Conservation (phyloP, 2,797 vertebrate genomes). For the Odontamblyopus rebecca region DNA sequence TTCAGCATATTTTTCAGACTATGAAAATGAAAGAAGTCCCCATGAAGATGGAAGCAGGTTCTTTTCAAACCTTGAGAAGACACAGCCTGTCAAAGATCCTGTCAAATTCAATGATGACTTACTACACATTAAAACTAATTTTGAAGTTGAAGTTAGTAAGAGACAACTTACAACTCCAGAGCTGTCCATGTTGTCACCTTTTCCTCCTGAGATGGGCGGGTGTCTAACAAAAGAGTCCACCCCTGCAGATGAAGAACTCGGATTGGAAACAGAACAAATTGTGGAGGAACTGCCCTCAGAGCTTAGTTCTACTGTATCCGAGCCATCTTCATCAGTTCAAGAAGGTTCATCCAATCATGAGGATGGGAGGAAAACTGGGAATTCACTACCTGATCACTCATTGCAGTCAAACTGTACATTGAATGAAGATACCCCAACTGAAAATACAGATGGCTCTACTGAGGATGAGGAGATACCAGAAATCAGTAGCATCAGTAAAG, state of each 20-base stretch:
- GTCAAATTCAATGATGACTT: constrained; percentile 43
- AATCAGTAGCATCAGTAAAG: constrained; percentile 67
- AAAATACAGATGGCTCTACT: constrained; percentile 82
- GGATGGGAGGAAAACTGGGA: constrained; percentile 52
- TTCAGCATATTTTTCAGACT: constrained; percentile 96
- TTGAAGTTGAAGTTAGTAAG: constrained; percentile 40
- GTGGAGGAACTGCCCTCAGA: constrained; percentile 75
- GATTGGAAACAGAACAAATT: constrained; percentile 75
- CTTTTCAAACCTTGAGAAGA: constrained; percentile 53
- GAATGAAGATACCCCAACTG: constrained; percentile 69
- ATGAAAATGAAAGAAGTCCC: constrained; percentile 83
- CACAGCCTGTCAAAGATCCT: constrained; percentile 24
- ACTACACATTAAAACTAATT: constrained; percentile 41
- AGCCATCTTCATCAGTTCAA: constrained; percentile 56
- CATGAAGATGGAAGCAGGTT: constrained; percentile 73
- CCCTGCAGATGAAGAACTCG: constrained; percentile 76
- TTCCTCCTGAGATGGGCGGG: constrained; percentile 80
- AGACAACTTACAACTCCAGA: constrained; percentile 53
- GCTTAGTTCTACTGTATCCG: constrained; percentile 62
- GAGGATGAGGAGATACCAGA: constrained; percentile 86
- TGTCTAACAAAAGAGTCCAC: constrained; percentile 82
- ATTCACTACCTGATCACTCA: constrained; percentile 63
- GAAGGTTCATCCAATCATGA: constrained; percentile 61
- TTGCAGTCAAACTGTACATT: constrained; percentile 65
- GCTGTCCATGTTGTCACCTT: constrained; percentile 77